These are phyloP conservation scores for Eristalis pertinax DNA, from an alignment of 2,888 invertebrate genomes.

Conservation along the genomic window DNA sequence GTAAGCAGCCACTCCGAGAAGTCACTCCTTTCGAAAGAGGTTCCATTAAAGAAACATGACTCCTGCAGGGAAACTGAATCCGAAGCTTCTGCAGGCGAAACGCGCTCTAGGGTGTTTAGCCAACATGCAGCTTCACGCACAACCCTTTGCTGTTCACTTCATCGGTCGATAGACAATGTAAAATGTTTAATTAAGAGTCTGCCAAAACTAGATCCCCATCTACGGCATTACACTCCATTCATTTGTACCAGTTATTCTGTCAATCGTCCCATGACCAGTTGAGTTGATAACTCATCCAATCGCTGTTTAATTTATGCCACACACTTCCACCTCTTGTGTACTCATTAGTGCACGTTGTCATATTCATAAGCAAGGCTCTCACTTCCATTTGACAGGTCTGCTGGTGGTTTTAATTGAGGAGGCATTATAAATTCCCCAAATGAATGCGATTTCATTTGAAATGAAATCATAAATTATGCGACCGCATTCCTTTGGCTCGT, in stretches of 20 bases:
- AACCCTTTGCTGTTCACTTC: no score
- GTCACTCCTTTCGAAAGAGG: no score
- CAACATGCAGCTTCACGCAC: no score
- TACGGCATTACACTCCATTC: no score
- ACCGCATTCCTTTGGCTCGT: not conserved
- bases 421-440: not conserved
- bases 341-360: not conserved
- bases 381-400: not conserved
- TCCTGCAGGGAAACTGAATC: no score
- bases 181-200: no score
- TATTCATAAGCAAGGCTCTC: not conserved
- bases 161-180: no score
- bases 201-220: no score
- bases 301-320: not conserved
- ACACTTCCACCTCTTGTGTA: not conserved
- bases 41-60: no score
- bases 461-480: constrained; percentile 26
- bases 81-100: no score
- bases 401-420: constrained; percentile 3
- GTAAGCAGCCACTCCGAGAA: no score
- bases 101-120: no score
- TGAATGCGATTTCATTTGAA: constrained; percentile 22
- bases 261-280: not conserved
- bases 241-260: not conserved
- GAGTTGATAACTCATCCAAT: not conserved